Evolutionary conservation across 2,113 vertebrate species (phyloP).

Genomic region (Antigone vipio): DNA sequence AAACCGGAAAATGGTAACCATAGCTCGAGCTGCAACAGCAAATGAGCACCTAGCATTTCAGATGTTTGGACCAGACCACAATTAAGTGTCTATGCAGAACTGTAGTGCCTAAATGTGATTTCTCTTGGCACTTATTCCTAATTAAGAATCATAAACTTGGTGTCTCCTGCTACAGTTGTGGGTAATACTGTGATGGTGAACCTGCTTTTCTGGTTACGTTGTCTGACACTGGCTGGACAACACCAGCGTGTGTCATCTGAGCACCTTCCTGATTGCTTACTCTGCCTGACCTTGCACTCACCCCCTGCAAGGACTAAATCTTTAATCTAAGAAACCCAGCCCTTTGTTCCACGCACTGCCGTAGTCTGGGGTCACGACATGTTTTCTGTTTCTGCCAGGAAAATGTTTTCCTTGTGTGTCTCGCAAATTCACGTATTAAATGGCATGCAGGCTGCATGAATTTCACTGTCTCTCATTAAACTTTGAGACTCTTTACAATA

Average conservation of each 20-base stretch:
- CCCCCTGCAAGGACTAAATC: neutral
- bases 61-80: neutral
- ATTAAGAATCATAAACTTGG: neutral
- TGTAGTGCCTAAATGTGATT: neutral
- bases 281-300: neutral
- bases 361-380: neutral
- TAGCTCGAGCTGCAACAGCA: rapidly evolving
- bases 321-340: slow-evolving; percentile 1
- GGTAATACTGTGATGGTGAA: neutral
- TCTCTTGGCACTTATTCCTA: neutral
- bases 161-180: neutral
- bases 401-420: neutral
- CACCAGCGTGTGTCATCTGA: neutral
- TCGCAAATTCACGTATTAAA: neutral
- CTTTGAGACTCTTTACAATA: neutral
- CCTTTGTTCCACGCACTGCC: neutral
- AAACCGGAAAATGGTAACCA: neutral
- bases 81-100: neutral
- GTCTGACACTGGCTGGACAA: neutral
- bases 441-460: neutral
- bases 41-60: neutral
- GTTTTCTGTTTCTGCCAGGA: neutral
- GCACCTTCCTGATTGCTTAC: neutral
- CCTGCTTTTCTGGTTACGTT: neutral
- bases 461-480: neutral